Evolutionary conservation across 2,113 vertebrate genomes (phyloP), one percentile per base, ranked within the genome.

Genomic region (Planiliza haematocheilus): DNA sequence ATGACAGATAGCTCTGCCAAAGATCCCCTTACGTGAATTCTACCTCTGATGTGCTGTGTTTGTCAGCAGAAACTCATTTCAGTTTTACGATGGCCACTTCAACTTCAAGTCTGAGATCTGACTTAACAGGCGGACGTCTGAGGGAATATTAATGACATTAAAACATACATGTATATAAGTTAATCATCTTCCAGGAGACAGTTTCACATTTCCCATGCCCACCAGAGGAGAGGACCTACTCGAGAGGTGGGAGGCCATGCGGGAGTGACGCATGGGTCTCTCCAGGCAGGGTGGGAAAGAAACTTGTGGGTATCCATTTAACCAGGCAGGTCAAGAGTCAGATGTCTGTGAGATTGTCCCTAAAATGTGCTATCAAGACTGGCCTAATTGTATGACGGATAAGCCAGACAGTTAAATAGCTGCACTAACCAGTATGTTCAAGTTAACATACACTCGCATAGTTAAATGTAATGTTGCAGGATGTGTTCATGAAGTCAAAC

Each of bases 171-270:
- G 60, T 48, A 5, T 42, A 55, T 2, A 43, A 49, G 61, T 37
- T 53, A 81, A 74, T 66, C 16, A 37, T 74, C 48, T 38, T 65
- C 5, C 45, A 45, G 24, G 10, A 65, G 41, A 45, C 20, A 2
- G 8, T 64, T 59, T 51, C 42, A 64, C 61, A 57, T 88, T 93
- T 94, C 90, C 86, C 92, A 93, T 91, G 87, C 58, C 79, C 80
- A 87, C 43, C 66, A 75, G 56, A 69, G 53, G 52, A 71, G 55
- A 21, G 9, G 57, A 56, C 45, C 46, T 9, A 60, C 18, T 16
- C 41, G 17, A 75, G 81, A 69, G 82, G 78, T 86, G 80, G 77
- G 53, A 87, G 86, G 85, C 70, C 83, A 83, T 30, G 16, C 64
- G 59, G 58, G 50, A 84, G 74, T 92, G 89, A 93, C 62, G 71